These are phyloP conservation scores for Lithodes maja DNA, from an alignment of 2,888 invertebrate species.

Conservation along the genomic window DNA sequence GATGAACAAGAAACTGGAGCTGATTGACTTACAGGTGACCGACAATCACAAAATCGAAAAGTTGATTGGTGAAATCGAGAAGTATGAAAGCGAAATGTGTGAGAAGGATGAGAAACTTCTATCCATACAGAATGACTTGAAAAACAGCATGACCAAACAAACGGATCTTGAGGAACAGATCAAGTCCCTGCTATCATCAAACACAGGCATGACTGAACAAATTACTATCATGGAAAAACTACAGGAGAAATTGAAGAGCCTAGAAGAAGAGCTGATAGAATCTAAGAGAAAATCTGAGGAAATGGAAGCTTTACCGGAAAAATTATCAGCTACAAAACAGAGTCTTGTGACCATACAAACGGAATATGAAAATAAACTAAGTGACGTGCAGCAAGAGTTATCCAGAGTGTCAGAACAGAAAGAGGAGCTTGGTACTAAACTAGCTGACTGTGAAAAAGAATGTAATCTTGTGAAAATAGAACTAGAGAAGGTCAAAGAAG, in stretches of 20 bases:
- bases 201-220: neutral
- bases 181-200: neutral
- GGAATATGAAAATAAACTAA: neutral
- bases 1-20: constrained; percentile 4
- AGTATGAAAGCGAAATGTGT: constrained; percentile 46
- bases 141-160: neutral
- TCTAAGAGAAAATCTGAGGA: constrained; percentile 23
- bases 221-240: neutral
- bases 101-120: constrained; percentile 43
- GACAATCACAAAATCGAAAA: constrained; percentile 21
- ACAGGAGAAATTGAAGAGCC: neutral
- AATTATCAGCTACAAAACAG: neutral
- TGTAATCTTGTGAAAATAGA: neutral
- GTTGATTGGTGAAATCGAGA: constrained; percentile 46
- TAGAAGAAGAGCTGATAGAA: neutral
- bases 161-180: neutral
- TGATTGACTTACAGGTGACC: constrained; percentile 22
- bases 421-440: constrained; percentile 12
- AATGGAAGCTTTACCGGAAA: neutral
- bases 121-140: neutral
- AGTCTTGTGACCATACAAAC: neutral
- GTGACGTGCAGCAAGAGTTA: neutral
- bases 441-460: neutral
- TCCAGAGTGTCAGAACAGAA: neutral
- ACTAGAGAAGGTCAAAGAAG: neutral